These are phyloP conservation scores for Dinoponera quadriceps DNA, from an alignment of 1,140 invertebrate genomes.

Conservation along the genomic window DNA sequence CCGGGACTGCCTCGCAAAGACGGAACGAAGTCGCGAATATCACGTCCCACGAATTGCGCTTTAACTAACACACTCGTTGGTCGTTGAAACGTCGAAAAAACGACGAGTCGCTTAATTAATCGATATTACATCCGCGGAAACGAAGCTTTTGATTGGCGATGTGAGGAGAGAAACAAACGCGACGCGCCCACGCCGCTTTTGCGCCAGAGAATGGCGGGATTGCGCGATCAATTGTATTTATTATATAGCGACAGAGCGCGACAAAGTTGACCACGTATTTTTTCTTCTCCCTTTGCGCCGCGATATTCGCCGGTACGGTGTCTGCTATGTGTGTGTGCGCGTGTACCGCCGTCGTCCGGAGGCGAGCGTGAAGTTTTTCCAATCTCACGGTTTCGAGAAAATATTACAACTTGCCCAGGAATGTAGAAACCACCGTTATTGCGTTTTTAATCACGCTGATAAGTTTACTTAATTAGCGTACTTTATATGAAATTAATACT, in stretches of 20 bases:
- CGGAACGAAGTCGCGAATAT: slow-evolving; percentile 15
- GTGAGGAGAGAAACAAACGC: not conserved
- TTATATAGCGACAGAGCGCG: not conserved
- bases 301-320: not conserved
- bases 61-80: not conserved
- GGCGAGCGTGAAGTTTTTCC: too few species aligned
- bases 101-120: not conserved
- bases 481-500: too few species aligned
- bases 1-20: not conserved
- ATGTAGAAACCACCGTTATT: too few species aligned
- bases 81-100: not conserved
- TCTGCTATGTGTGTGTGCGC: not conserved
- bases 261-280: not conserved
- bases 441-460: too few species aligned
- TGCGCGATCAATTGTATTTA: slow-evolving; percentile 17
- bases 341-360: too few species aligned
- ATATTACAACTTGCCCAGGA: too few species aligned
- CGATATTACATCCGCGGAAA: slow-evolving; percentile 1
- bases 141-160: slow-evolving; percentile 22
- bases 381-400: too few species aligned
- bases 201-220: not conserved
- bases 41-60: not conserved
- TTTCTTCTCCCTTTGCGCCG: not conserved
- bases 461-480: too few species aligned
- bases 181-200: not conserved